These are phyloP conservation scores for Hydraecia micacea DNA, from an alignment of 2,888 invertebrate genomes.

Conservation along the genomic window DNA sequence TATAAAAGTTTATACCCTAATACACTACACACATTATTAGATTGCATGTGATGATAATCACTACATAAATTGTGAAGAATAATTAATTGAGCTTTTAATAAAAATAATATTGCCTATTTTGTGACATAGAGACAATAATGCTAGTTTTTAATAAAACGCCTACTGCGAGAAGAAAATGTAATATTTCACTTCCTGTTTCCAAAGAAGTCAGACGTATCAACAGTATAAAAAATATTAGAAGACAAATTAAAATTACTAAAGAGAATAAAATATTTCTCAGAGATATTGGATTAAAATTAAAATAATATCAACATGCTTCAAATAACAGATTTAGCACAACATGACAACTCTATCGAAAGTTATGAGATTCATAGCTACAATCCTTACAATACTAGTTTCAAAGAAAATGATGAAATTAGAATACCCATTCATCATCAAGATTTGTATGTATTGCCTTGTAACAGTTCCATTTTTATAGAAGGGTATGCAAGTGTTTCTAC, in stretches of 20 bases:
- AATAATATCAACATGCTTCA: not conserved
- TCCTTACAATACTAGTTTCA: not conserved
- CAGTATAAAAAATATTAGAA: not conserved
- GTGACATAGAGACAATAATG: not conserved
- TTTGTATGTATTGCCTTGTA: not conserved
- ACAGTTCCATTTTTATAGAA: too few species aligned
- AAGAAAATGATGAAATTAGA: conserved; percentile 9
- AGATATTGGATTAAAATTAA: conserved; percentile 2
- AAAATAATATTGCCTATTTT: too few species aligned
- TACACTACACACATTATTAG: too few species aligned
- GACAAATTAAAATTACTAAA: not conserved
- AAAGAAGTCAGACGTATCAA: not conserved
- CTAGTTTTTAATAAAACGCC: not conserved
- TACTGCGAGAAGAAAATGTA: not conserved
- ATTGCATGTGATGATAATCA: too few species aligned
- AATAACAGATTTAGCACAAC: not conserved
- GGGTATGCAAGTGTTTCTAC: not conserved
- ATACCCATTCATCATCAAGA: conserved; percentile 13
- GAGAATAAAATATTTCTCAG: not conserved
- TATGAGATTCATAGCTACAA: conserved; percentile 2
- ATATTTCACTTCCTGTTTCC: not conserved
- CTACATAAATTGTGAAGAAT: too few species aligned
- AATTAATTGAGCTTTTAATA: too few species aligned
- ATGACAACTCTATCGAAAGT: conserved; percentile 1
- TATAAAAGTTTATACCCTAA: too few species aligned